Evolutionary conservation across 2,888 invertebrate species (phyloP), one percentile per base, ranked within the genome.

Genomic region (Callyntrura sp.): DNA sequence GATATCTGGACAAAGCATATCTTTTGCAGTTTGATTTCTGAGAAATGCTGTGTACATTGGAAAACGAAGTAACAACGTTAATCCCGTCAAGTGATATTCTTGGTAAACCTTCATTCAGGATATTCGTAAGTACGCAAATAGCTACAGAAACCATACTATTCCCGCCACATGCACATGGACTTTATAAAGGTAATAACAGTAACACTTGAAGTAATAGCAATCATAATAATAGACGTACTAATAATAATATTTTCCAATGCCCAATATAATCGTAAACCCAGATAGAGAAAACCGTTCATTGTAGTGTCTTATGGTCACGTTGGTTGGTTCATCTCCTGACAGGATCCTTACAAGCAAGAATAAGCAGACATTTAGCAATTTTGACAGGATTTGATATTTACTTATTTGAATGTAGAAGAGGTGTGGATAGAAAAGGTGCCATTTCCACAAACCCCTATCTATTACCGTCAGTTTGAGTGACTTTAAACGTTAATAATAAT

Each of bases 161-260:
- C 60, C 60, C 60, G 23, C 60, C 5, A 20, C 20, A 3, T 4
- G 20, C 23, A 60, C 23, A 20, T 48, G 20, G 14, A 28, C 57
- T 79, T 79, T 79, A 79, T 79, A 79, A 79, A 23, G 57, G 79
- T 79, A 79, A 79, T 79, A 79, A 79, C 79, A 79, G 57, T 79
- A 79, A 79, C 79, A 79, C 79, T 79, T 79, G 55, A 25, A 79
- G 79, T 57, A 79, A 79, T 79, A 25, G 25, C 35, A 55, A 79
- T 79, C 23, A 79, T 79, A 57, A 57, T 79, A 79, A 79, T 79
- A n/a, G n/a, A n/a, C n/a, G n/a, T n/a, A n/a, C n/a, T n/a, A 79
- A 79, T 68, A 68, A n/a, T 23, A 68, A 68, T 79, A 79, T 79
- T 79, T 57, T 57, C n/a, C 55, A n/a, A 79, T 79, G 70, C 17